Conservation (phyloP, 1,140 invertebrate genomes). For the Hirudo medicinalis region DNA sequence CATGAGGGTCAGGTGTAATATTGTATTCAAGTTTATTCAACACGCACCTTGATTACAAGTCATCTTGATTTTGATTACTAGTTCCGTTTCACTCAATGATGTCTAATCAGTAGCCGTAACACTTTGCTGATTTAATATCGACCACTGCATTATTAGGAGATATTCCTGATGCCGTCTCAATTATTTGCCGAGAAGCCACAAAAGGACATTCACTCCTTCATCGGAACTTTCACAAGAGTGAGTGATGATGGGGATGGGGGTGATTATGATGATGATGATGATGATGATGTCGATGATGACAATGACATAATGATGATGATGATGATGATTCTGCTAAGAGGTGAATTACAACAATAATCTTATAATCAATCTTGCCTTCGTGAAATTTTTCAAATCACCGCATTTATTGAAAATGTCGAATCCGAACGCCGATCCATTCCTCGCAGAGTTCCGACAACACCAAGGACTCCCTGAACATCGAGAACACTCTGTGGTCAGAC, state of each 20-base stretch:
- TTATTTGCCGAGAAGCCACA: conserved; percentile 93
- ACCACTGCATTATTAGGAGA: conserved; percentile 43
- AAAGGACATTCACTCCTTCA: conserved; percentile 92
- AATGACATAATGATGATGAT: too few species aligned
- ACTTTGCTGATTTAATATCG: conserved; percentile 5
- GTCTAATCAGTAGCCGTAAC: too few species aligned
- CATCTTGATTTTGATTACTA: too few species aligned
- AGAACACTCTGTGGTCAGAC: conserved; percentile 97
- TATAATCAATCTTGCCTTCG: too few species aligned
- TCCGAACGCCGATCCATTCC: neutral
- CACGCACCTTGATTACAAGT: too few species aligned
- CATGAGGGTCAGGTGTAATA: too few species aligned
- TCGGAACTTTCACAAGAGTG: conserved; percentile 79
- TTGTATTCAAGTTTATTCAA: too few species aligned
- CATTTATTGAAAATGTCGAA: conserved; percentile 6
- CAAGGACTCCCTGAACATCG: conserved; percentile 74
- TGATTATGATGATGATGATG: too few species aligned
- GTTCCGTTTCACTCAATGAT: too few species aligned
- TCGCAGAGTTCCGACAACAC: conserved; percentile 30
- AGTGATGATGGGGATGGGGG: conserved; percentile 15
- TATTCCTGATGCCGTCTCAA: conserved; percentile 54
- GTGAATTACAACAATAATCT: too few species aligned
- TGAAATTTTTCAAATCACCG: neutral
- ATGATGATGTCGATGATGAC: too few species aligned
- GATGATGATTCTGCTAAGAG: too few species aligned